phyloP scores from a whole-genome alignment of 2,888 invertebrate genomes.

The Fragum fragum region DNA sequence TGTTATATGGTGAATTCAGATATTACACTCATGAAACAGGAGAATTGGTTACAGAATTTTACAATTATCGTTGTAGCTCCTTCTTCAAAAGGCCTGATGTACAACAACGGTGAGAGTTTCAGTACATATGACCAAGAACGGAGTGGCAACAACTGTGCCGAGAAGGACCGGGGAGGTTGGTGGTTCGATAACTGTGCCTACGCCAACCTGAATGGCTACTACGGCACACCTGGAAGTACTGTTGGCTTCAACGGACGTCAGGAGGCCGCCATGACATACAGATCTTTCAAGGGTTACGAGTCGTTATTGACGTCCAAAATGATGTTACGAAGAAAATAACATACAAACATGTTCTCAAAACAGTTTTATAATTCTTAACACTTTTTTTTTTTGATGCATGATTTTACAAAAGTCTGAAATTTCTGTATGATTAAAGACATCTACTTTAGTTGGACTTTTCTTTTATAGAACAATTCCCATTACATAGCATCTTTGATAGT shows the following conservation, averaged over 20 bases:
- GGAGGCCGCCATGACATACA: conserved; percentile 12
- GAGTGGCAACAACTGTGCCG: conserved; percentile 18
- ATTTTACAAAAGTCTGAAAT: too few relatives aligned
- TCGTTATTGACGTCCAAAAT: conserved; percentile 13
- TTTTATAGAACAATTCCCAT: too few relatives aligned
- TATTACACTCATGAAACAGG: too few relatives aligned
- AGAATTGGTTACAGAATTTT: too few relatives aligned
- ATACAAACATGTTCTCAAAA: too few relatives aligned
- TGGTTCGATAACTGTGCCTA: conserved; percentile 25
- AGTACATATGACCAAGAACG: conserved; percentile 17
- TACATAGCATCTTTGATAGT: too few relatives aligned
- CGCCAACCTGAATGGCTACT: conserved; percentile 24
- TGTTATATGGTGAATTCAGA: too few relatives aligned
- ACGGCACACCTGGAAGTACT: conserved; percentile 4
- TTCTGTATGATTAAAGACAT: too few relatives aligned
- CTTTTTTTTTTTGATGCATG: too few relatives aligned
- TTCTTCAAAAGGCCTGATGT: conserved; percentile 7
- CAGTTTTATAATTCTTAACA: too few relatives aligned
- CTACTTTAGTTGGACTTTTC: too few relatives aligned
- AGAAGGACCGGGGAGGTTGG: conserved; percentile 27
- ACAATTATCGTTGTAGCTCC: not conserved
- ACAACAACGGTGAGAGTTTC: conserved; percentile 22
- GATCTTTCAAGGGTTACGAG: conserved; percentile 2
- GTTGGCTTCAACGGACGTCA: conserved; percentile 1
- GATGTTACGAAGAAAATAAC: conserved; percentile 27